phyloP scores from a whole-genome alignment of 2,888 invertebrate genomes.

The Metopia argyrocephala region DNA sequence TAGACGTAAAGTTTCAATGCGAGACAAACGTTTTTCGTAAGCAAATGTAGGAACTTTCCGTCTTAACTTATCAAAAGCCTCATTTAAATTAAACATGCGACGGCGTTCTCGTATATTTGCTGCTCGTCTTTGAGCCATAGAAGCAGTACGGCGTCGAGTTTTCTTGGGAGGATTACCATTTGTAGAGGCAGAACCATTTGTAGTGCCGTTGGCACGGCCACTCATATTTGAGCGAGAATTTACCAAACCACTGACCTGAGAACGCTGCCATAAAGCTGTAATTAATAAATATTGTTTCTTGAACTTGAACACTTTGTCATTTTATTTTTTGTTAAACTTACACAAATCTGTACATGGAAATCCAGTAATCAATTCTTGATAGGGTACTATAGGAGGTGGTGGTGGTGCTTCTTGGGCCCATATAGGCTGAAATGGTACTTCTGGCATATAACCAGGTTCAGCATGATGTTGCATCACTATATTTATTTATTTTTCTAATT shows the following conservation, averaged over 20 bases:
- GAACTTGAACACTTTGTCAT: neutral
- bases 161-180: conserved; percentile 83
- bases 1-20: conserved; percentile 95
- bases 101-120: conserved; percentile 95
- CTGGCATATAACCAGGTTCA: conserved; percentile 77
- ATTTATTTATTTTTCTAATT: neutral
- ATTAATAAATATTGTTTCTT: neutral
- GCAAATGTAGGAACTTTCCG: conserved; percentile 97
- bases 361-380: conserved; percentile 85
- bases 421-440: conserved; percentile 77
- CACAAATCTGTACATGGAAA: conserved; percentile 85
- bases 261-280: conserved; percentile 80
- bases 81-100: conserved; percentile 97
- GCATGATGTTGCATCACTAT: conserved; percentile 78
- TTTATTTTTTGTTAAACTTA: conserved; percentile 68
- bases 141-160: conserved; percentile 91
- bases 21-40: conserved; percentile 95
- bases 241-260: conserved; percentile 80
- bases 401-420: conserved; percentile 80
- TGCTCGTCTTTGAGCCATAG: conserved; percentile 92
- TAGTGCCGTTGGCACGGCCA: conserved; percentile 43
- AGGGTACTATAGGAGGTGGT: conserved; percentile 82
- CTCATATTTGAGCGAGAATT: conserved; percentile 69
- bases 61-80: conserved; percentile 95
- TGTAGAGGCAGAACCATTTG: conserved; percentile 35